Conservation (phyloP, 1,140 invertebrate genomes). For the Zaprionus taronus region DNA sequence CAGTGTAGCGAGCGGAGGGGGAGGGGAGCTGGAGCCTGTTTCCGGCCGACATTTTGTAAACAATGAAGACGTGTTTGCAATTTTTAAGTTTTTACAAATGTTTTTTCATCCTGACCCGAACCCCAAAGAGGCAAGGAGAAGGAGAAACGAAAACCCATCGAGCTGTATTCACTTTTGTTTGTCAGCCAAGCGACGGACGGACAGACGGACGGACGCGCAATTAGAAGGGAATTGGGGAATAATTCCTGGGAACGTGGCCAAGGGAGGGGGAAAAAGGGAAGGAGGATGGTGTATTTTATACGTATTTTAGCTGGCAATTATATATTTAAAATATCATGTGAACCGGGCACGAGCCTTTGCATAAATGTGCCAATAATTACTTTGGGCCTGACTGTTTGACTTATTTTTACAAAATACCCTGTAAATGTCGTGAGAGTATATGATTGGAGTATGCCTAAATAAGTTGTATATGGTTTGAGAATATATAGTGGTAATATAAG, state of each 20-base stretch:
- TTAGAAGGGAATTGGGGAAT: constrained; percentile 53
- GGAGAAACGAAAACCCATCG: constrained; percentile 19
- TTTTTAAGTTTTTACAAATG: constrained; percentile 83
- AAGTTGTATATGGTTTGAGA: too few relatives aligned
- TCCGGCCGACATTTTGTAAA: constrained; percentile 82
- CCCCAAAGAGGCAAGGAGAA: constrained; percentile 1
- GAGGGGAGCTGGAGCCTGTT: constrained; percentile 44
- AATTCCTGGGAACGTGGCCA: neutral
- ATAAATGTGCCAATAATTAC: constrained; percentile 83
- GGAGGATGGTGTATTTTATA: constrained; percentile 14
- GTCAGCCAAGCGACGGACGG: constrained; percentile 34
- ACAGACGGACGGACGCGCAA: constrained; percentile 57
- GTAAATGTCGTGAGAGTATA: neutral
- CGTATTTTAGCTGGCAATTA: constrained; percentile 64
- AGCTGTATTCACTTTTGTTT: constrained; percentile 37
- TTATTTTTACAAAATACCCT: constrained; percentile 23
- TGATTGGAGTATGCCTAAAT: neutral
- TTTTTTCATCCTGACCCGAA: constrained; percentile 42
- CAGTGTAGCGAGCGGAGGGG: neutral
- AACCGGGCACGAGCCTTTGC: constrained; percentile 61
- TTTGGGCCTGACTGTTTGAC: constrained; percentile 63
- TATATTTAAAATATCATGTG: constrained; percentile 79
- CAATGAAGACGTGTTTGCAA: constrained; percentile 83
- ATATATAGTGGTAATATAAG: too few relatives aligned
- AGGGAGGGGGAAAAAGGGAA: neutral